These are phyloP conservation scores for Coryphaenoides rupestris DNA, from an alignment of 2,113 vertebrate genomes.

Conservation along the genomic window DNA sequence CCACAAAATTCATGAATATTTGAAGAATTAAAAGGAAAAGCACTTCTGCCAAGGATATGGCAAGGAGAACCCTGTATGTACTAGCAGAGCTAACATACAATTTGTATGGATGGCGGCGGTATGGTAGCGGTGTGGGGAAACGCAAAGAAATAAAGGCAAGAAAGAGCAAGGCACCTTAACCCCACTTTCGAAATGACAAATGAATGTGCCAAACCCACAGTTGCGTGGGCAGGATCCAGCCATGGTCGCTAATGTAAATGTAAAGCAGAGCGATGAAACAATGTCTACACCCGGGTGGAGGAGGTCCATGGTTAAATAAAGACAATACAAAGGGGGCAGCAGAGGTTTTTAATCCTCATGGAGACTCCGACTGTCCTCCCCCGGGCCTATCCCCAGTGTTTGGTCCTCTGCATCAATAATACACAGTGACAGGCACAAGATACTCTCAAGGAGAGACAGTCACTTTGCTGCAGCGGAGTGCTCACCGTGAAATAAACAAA, in stretches of 20 bases:
- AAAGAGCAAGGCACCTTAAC: too few relatives aligned
- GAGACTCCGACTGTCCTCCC: conserved; percentile 36
- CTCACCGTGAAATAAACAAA: conserved; percentile 59
- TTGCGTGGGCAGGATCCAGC: conserved; percentile 9
- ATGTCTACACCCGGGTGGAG: neutral
- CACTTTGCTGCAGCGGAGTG: conserved; percentile 44
- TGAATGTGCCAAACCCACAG: too few relatives aligned
- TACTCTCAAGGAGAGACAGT: conserved; percentile 62
- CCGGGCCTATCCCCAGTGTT: conserved; percentile 43
- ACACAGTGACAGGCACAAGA: conserved; percentile 63
- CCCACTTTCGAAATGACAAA: too few relatives aligned
- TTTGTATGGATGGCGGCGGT: neutral
- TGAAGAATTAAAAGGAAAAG: neutral
- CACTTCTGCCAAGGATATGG: too few relatives aligned
- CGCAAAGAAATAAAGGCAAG: too few relatives aligned
- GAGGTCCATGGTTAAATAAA: neutral
- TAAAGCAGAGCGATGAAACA: neutral
- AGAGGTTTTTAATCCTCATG: conserved; percentile 11
- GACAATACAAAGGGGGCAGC: conserved; percentile 3
- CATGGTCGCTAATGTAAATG: neutral
- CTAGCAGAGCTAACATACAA: neutral
- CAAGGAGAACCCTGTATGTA: neutral
- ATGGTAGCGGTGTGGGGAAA: too few relatives aligned
- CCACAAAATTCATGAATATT: too few relatives aligned
- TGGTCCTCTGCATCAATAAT: conserved; percentile 60